phyloP scores from a whole-genome alignment of 92 coral and sea anemone species.

The Palythoa grandiflora region DNA sequence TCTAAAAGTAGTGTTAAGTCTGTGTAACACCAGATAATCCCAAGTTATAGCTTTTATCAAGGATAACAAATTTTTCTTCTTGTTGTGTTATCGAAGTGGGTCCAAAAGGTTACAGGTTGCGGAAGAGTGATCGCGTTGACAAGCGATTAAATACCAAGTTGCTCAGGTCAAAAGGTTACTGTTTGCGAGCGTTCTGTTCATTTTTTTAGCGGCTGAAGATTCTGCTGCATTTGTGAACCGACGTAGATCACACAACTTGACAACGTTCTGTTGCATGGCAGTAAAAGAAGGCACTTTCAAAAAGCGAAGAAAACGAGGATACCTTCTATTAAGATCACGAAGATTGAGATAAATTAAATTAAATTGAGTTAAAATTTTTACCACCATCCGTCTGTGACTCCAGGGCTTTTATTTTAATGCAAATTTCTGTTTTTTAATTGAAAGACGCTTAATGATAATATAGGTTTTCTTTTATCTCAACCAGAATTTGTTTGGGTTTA shows the following conservation, averaged over 20 bases:
- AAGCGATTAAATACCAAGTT: conserved; percentile 22
- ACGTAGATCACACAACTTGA: background rate
- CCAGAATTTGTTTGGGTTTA: background rate
- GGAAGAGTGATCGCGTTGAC: conserved; percentile 29
- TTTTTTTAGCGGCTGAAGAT: background rate
- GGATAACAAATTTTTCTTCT: background rate
- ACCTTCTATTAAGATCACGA: conserved; percentile 1
- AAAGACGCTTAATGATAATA: background rate
- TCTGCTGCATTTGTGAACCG: background rate
- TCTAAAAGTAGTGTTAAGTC: background rate
- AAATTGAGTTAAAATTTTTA: background rate
- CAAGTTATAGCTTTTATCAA: background rate
- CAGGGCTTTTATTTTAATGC: background rate
- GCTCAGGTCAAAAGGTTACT: conserved; percentile 27
- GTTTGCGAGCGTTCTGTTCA: background rate
- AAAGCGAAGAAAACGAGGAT: background rate
- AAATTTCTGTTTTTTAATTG: background rate
- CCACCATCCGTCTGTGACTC: background rate
- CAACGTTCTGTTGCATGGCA: background rate
- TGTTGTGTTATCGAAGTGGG: background rate
- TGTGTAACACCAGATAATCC: background rate
- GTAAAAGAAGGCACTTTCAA: background rate
- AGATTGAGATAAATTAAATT: background rate
- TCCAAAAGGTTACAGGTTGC: background rate
- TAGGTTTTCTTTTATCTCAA: background rate